phyloP scores from a whole-genome alignment of 1,140 invertebrate genomes.

The Eriosoma lanigerum region DNA sequence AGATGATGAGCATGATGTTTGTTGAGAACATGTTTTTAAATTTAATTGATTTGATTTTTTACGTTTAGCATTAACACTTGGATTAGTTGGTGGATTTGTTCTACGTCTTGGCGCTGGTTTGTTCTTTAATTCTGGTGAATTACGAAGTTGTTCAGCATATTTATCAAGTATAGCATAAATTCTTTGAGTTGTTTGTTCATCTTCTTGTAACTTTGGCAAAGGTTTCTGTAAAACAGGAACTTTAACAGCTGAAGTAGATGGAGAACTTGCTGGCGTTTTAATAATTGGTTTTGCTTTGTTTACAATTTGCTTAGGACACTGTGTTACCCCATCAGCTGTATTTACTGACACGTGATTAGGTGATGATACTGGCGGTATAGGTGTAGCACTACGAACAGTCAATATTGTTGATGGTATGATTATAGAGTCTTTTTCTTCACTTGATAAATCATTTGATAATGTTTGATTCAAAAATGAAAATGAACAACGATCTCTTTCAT shows the following conservation, averaged over 20 bases:
- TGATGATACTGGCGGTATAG: neutral
- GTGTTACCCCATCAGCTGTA: conserved; percentile 1
- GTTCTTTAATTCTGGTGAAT: conserved; percentile 77
- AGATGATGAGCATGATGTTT: conserved; percentile 57
- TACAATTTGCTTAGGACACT: conserved; percentile 26
- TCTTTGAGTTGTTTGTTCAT: conserved; percentile 77
- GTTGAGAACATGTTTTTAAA: conserved; percentile 61
- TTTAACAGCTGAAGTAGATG: conserved; percentile 54
- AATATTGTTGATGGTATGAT: neutral
- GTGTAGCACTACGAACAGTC: conserved; percentile 21
- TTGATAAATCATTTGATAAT: conserved; percentile 8
- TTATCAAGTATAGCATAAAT: conserved; percentile 79
- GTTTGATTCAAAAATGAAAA: conserved; percentile 49
- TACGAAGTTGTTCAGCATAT: conserved; percentile 76
- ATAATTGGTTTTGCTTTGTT: conserved; percentile 26
- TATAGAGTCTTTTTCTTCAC: neutral
- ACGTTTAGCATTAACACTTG: conserved; percentile 69
- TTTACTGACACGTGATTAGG: neutral
- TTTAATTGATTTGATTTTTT: conserved; percentile 70
- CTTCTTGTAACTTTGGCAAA: conserved; percentile 75
- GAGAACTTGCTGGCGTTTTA: conserved; percentile 56
- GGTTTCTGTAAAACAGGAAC: conserved; percentile 60
- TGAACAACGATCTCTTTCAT: conserved; percentile 7
- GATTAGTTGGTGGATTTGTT: conserved; percentile 73
- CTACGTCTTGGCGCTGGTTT: conserved; percentile 75